phyloP scores from a whole-genome alignment of 2,113 vertebrate species.

The Strix aluco region DNA sequence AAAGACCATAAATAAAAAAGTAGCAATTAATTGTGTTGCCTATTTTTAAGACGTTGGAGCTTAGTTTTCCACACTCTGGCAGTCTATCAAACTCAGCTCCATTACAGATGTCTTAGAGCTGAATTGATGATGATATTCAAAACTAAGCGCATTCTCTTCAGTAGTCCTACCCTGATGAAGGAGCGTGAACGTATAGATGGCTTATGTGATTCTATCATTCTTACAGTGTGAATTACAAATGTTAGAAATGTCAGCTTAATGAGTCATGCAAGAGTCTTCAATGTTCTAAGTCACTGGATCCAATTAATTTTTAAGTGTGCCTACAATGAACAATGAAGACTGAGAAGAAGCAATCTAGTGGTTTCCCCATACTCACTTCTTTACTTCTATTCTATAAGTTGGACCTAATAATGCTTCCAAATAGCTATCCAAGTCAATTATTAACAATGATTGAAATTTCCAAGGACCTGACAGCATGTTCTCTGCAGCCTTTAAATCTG shows the following conservation, averaged over 20 bases:
- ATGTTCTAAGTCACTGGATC: constrained; percentile 68
- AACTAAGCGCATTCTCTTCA: constrained; percentile 38
- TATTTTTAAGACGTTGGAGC: constrained; percentile 49
- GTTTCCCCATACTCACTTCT: neutral
- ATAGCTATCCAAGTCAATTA: constrained; percentile 27
- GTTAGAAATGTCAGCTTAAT: constrained; percentile 79
- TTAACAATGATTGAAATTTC: neutral
- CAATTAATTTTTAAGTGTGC: constrained; percentile 69
- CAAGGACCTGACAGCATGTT: neutral
- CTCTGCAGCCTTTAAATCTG: neutral
- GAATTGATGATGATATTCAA: constrained; percentile 68
- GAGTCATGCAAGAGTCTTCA: constrained; percentile 73
- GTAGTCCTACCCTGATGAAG: constrained; percentile 49
- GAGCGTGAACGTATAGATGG: constrained; percentile 60
- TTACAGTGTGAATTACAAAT: constrained; percentile 60
- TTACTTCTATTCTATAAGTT: constrained; percentile 13
- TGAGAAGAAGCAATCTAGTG: neutral
- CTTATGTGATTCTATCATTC: constrained; percentile 69
- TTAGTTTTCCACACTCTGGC: constrained; percentile 48
- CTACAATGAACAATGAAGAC: constrained; percentile 62
- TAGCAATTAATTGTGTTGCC: constrained; percentile 67
- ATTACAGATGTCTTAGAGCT: constrained; percentile 71
- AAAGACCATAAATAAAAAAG: constrained; percentile 73
- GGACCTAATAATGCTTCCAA: constrained; percentile 40
- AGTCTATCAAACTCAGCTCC: constrained; percentile 70